Base-by-base conservation (phyloP, 2,113 vertebrate genomes). In the Strix uralensis region DNA sequence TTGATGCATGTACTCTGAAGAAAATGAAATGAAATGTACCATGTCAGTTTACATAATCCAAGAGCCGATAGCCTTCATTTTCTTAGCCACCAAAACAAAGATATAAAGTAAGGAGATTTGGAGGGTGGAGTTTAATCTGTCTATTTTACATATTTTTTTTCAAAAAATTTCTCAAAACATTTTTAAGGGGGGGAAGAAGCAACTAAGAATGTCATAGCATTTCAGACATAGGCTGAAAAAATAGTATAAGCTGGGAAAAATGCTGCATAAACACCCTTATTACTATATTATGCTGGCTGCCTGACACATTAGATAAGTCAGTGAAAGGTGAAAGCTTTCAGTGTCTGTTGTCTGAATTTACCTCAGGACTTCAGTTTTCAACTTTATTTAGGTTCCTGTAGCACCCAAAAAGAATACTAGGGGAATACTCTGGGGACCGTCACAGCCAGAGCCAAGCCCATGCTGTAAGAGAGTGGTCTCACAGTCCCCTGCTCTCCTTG, bases 21-120 rank as follows among this genome's bases (percentile, higher is more conserved):
- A 85, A 95, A 97, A 95, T 85, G 52, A 95, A 96, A 79, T 2
- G 0, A 95, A 97, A 96, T 82, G 49, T 61, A 62, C 80, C 8
- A 1, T 92, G 88, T 85, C 94, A 87, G 86, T 96, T 96, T 95
- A 92, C 77, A 94, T 92, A 94, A 92, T 89, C 73, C 44, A 73
- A 87, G 73, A 90, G 58, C 73, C 1, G 0, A 92, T 87, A 75
- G 36, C 73, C 51, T 87, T 62, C 57, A 23, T 92, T 79, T 90
- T 89, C 83, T 54, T 30, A 91, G 77, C 14, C n/a, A 79, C 34
- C 30, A 49, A 86, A 92, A 86, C 1, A 4, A 91, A 92, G 70
- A 77, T 27, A 62, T 54, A 62, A 87, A 91, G 42, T 42, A 73
- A 62, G 16, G 27, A 84, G 40, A 55, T 79, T 75, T 7, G 4